Conservation (phyloP, 2,797 vertebrate species). For the Helarctos malayanus region DNA sequence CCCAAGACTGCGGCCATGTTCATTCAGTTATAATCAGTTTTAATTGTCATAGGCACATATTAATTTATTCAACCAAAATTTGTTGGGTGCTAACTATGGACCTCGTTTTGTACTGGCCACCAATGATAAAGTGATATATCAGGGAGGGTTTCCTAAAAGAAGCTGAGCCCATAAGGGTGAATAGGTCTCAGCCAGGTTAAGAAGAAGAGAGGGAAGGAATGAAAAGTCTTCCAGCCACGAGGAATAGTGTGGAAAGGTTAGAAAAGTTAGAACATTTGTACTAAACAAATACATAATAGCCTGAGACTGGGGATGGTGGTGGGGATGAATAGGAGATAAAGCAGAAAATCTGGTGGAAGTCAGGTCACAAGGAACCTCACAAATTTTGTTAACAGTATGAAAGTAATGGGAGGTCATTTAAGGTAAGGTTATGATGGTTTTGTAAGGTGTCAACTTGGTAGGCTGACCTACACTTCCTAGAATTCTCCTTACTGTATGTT, state of each 20-base stretch:
- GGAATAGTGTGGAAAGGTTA: neutral
- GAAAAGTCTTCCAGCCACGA: neutral
- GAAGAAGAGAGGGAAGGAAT: neutral
- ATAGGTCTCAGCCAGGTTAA: neutral
- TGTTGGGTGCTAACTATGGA: neutral
- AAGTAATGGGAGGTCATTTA: neutral
- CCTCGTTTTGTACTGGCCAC: neutral
- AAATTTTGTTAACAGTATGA: neutral
- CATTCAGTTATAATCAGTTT: neutral
- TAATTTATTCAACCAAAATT: neutral
- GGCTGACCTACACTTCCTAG: neutral
- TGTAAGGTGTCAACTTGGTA: neutral
- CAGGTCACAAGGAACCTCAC: neutral
- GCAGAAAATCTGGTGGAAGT: neutral
- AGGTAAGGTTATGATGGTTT: neutral
- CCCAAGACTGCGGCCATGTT: neutral
- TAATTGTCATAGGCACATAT: neutral
- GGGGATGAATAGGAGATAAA: neutral
- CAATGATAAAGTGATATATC: neutral
- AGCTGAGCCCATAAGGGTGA: neutral
- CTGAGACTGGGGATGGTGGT: neutral
- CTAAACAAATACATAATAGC: neutral
- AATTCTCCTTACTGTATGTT: neutral
- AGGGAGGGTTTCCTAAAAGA: neutral
- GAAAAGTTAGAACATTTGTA: neutral